Evolutionary conservation across 92 coral and sea anemone species (phyloP).

Genomic region (Phenganax subtilis): DNA sequence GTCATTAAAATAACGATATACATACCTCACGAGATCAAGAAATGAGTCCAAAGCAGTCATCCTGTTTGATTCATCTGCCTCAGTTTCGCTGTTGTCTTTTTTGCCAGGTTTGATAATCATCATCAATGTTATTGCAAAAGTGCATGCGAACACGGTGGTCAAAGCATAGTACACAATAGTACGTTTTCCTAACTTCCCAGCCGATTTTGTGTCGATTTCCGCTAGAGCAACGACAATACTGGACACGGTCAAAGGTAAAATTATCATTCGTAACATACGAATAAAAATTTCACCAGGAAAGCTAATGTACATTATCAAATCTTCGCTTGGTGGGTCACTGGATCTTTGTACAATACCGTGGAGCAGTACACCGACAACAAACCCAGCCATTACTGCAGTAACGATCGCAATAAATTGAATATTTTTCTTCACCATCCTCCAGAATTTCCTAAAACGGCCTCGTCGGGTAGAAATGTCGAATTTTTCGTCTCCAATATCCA

Average conservation of each 20-base stretch:
- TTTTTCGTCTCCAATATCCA: too few species aligned
- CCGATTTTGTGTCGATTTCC: not conserved
- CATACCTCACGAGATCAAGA: too few species aligned
- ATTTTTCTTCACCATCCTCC: too few species aligned
- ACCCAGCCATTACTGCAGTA: not conserved
- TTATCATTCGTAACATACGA: not conserved
- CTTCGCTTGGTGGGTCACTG: not conserved
- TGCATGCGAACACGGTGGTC: not conserved
- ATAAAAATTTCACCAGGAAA: not conserved
- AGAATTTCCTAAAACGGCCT: too few species aligned
- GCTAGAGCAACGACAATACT: not conserved
- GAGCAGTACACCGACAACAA: not conserved
- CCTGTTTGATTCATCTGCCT: too few species aligned
- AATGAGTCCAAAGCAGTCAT: too few species aligned
- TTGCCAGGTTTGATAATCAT: too few species aligned
- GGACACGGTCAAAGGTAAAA: not conserved
- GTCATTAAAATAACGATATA: too few species aligned
- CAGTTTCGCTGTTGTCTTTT: too few species aligned
- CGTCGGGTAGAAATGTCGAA: too few species aligned
- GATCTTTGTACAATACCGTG: not conserved
- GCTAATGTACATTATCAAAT: not conserved
- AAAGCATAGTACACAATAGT: not conserved
- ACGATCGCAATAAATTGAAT: not conserved
- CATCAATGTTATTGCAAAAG: too few species aligned
- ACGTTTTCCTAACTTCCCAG: not conserved